Conservation (phyloP, 1,140 invertebrate genomes). For the Aphelinus atriplicis region DNA sequence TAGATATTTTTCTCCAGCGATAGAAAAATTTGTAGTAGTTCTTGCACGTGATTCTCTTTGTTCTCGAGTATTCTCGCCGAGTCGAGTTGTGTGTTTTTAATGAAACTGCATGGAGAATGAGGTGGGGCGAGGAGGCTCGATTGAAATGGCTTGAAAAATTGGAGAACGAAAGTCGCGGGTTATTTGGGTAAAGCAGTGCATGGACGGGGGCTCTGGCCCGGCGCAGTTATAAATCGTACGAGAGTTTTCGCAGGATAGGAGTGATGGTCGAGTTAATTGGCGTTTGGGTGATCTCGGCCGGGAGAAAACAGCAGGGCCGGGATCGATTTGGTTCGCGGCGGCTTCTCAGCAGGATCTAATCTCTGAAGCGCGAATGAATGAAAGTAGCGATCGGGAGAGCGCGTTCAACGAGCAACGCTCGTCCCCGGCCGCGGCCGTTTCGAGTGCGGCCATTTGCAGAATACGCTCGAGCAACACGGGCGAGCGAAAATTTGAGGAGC, state of each 20-base stretch:
- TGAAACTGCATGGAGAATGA: too few species aligned
- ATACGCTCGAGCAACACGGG: background rate
- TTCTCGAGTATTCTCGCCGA: too few species aligned
- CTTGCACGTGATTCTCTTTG: too few species aligned
- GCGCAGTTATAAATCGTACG: background rate
- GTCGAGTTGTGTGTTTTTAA: too few species aligned
- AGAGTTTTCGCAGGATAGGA: background rate
- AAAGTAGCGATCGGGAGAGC: background rate
- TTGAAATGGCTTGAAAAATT: too few species aligned
- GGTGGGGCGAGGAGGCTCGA: too few species aligned
- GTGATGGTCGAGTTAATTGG: slow-evolving; percentile 17
- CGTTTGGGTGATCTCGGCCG: slow-evolving; percentile 3
- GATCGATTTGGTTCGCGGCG: background rate
- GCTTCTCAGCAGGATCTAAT: slow-evolving; percentile 9
- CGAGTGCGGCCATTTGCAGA: background rate
- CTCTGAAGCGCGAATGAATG: background rate
- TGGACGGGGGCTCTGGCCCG: background rate
- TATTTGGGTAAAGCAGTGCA: too few species aligned
- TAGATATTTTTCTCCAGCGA: too few species aligned
- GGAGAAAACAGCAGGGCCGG: slow-evolving; percentile 3
- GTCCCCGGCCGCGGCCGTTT: background rate
- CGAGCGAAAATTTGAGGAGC: background rate
- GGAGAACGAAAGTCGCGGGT: too few species aligned
- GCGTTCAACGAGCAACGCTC: background rate
- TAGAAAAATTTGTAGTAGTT: too few species aligned